Base-by-base conservation (phyloP, 2,888 invertebrate species). In the Hoplodrina blanda region DNA sequence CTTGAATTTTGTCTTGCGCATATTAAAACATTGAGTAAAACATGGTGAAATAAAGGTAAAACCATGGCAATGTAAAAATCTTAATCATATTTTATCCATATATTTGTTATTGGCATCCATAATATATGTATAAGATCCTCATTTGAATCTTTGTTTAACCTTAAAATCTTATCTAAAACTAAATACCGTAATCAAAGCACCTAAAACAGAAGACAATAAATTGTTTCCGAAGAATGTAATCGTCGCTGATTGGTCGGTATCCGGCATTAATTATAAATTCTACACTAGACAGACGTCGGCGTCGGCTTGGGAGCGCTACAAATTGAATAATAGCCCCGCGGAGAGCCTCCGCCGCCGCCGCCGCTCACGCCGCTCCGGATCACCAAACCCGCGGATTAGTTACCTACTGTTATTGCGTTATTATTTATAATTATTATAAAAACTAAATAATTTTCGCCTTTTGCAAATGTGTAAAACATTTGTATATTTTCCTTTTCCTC, bases 321-420 rank as follows among this genome's bases (percentile, higher is more conserved):
- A 85, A 88, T 89, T 85, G 88, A 88, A 80, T 86, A 86, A 88
- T 89, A 82, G 69, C 75, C 80, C 81, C 79, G 62, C 66, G 57
- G 81, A 82, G 85, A 77, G 37, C 11, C 20, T 61, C 54, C 37
- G 53, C 41, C 37, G 37, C 37, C 11, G 10, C 0, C 11, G 41
- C 46, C 46, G 46, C 46, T 41, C 62, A 49, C 10, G 20, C 65
- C 64, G 46, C 63, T 59, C 57, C 54, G 57, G 15, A 54, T 25
- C 19, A 53, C n/a, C 54, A 33, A 11, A 70, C 55, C 33, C 10
- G 13, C 4, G 33, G 25, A 53, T 55, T n/a, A n/a, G n/a, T n/a
- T 62, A 44, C 11, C 46, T 61, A 50, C 41, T 52, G n/a, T 53
- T 50, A 54, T 62, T 72, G 17, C 11, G 41, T 50, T 46, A 46